Base-by-base conservation (phyloP, 2,797 vertebrate genomes). In the Melanotaenia boesemani region DNA sequence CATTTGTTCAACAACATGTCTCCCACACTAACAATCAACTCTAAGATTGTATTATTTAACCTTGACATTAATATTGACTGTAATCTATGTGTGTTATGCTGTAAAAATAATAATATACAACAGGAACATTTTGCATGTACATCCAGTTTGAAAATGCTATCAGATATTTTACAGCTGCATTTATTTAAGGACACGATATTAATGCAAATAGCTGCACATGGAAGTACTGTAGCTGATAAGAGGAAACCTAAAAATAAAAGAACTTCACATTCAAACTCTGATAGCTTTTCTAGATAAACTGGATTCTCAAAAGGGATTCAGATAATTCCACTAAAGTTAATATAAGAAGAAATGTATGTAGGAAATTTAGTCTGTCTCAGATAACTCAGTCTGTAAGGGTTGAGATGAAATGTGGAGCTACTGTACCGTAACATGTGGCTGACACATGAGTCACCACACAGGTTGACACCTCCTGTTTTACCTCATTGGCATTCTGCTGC, bases 401-500 rank as follows among this genome's bases (percentile, higher is more conserved):
- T 10, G 22, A 44, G 67, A 72, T 70, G 68, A 68, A 79, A 72
- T 64, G 66, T 66, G 28, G 67, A 82, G 64, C 41, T 67, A 22
- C 64, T 78, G 81, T 72, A 68, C 59, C 20, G 11, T 76, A 72
- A 73, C 76, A 65, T 70, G 63, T 50, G 52, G 63, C 63, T 9
- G 44, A 81, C 41, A 44, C 66, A 63, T 55, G 24, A 77, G 73
- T 69, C 57, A 8, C 77, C 77, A 44, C 61, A 63, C 66, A 74
- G 72, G 79, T 83, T 36, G 60, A 74, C 55, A 20, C 74, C 56
- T 72, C 72, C 81, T 60, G 76, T 67, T 79, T 82, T 70, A 78
- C 69, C 86, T 88, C 85, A 88, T 90, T 91, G 80, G 79, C 85
- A 92, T 90, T 85, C 88, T 72, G 73, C 78, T 77, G 82, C 76